Percentiles rank a stretch among this genome's conserved stretches.
Evolutionary conservation across 2,113 vertebrate genomes (phyloP).

Genomic region (Chrysochloris asiatica): DNA sequence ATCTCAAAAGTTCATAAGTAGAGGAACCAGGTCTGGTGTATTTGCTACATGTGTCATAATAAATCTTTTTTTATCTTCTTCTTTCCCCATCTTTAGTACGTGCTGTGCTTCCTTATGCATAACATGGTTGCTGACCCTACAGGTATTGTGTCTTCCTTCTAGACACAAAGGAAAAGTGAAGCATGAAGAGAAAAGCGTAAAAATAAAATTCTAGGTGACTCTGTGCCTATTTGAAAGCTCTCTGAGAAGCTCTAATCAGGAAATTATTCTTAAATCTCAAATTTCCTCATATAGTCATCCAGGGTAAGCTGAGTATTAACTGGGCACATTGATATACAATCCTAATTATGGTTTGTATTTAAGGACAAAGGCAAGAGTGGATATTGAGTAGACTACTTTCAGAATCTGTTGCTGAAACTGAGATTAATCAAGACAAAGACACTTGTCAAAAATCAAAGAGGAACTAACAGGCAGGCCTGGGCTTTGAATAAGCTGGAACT

Average conservation of each 20-base stretch:
- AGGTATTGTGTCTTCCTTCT: neutral
- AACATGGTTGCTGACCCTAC: fast-evolving
- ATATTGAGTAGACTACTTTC: neutral
- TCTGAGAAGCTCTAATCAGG: neutral
- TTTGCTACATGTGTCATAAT: neutral
- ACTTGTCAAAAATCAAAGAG: neutral
- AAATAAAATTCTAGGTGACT: neutral
- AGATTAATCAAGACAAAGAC: neutral
- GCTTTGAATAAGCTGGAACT: neutral
- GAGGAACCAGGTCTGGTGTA: neutral
- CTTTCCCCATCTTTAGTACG: no score
- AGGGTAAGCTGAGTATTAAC: neutral
- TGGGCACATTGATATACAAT: neutral
- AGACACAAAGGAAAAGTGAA: no score
- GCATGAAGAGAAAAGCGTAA: neutral
- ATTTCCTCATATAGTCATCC: neutral
- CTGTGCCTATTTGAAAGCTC: neutral
- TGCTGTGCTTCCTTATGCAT: neutral
- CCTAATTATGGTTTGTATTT: neutral
- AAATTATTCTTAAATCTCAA: neutral
- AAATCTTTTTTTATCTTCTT: neutral
- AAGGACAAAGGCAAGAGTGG: neutral
- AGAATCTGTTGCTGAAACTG: neutral
- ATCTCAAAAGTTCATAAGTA: neutral
- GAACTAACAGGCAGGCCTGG: neutral